A percentile compares a stretch with the other conserved stretches of the same genome.
phyloP scores from a whole-genome alignment of 23 tunicate genomes.

The Ciona savignyi region DNA sequence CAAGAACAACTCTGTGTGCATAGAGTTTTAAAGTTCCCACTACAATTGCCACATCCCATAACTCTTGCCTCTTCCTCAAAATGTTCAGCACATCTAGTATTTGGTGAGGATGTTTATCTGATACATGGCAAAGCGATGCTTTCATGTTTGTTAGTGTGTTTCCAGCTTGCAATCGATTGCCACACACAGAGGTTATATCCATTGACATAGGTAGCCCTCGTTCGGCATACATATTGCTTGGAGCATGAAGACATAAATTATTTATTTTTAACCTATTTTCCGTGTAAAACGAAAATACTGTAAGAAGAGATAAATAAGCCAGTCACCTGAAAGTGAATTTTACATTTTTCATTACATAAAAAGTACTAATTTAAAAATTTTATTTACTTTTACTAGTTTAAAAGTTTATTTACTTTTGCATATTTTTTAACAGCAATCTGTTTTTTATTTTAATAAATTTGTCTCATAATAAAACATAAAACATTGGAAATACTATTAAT shows the following conservation, averaged over 20 bases:
- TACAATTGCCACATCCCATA: constrained; percentile 71
- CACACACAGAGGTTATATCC: constrained; percentile 41
- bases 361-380: no score
- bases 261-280: no score
- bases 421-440: no score
- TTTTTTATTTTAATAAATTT: no score
- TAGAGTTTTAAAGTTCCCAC: constrained; percentile 62
- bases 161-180: neutral
- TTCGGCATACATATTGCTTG: constrained; percentile 63
- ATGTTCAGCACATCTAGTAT: constrained; percentile 69
- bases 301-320: no score
- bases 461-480: neutral
- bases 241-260: no score
- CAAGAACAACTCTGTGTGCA: constrained; percentile 87
- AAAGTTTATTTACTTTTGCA: no score
- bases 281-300: no score
- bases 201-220: constrained; percentile 48
- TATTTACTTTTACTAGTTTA: no score
- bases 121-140: constrained; percentile 44
- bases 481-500: neutral
- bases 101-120: constrained; percentile 71
- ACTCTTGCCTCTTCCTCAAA: constrained; percentile 57
- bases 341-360: no score
- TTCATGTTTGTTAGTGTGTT: constrained; percentile 5
- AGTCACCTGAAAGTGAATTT: no score